Evolutionary conservation across 2,888 invertebrate genomes (phyloP), one percentile per base, ranked within the genome.

Genomic region (Ypsolopha sequella): DNA sequence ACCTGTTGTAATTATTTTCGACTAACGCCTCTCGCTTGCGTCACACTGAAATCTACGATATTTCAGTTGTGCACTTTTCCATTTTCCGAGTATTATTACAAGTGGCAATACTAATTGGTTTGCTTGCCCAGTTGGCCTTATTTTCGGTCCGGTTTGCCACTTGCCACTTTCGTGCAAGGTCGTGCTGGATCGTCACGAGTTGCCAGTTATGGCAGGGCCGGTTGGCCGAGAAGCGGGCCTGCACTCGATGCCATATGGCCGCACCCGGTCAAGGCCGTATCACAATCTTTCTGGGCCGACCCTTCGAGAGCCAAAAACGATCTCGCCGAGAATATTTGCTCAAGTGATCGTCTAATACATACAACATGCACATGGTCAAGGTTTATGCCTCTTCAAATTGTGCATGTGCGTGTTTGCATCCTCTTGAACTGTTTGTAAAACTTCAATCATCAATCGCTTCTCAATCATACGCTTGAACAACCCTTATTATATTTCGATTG

Each of bases 251-350:
- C 75, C 76, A 77, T 76, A 77, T 76, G 76, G 71, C 63, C 53
- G 55, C 58, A 51, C 52, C 64, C 61, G 73, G 78, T 79, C 80
- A 79, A 77, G 80, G 80, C 64, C 70, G 62, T 6, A 9, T 11
- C 48, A 2, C 43, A 9, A 36, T 33, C 46, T 44, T 55, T 52
- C 54, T 53, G 50, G 54, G 55, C 59, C 62, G 55, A 51, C 57
- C 59, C 59, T 60, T 63, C 64, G 33, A 4, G 24, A 24, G 24
- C 24, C 24, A 24, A 24, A 24, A 24, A 24, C 24, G 24, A 24
- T 24, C 24, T 24, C 24, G 4, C 24, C 24, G 24, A 24, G 24
- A 24, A 24, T 24, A 24, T 24, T 24, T 24, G 24, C 24, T 24
- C 2, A 24, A 24, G 24, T 24, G 24, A 2, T 24, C 24, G 24